Evolutionary conservation across 2,113 vertebrate genomes (phyloP).

Genomic region (Heptranchias perlo): DNA sequence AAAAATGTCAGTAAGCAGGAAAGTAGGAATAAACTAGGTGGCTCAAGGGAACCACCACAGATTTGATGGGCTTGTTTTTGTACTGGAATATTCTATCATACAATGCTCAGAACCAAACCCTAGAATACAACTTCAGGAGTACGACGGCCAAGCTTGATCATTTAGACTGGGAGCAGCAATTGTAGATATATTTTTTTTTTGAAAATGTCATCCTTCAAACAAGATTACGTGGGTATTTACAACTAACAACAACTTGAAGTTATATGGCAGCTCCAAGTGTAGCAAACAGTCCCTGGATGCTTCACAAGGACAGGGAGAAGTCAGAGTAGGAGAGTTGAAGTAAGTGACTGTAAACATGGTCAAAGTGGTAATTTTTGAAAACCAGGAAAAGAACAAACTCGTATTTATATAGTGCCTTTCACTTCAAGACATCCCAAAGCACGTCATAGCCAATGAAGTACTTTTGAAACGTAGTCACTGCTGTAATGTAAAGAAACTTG

Average conservation of each 20-base stretch:
- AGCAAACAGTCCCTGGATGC: background rate
- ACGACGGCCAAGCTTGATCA: background rate
- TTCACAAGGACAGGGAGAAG: background rate
- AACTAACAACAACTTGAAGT: background rate
- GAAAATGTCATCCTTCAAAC: background rate
- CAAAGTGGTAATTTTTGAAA: no score
- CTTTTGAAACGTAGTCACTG: no score
- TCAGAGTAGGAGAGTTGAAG: background rate
- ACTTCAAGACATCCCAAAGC: no score
- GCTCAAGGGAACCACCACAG: background rate
- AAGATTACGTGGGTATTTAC: background rate
- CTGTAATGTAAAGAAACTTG: no score
- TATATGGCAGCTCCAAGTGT: background rate
- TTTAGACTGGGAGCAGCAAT: background rate
- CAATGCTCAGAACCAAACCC: background rate
- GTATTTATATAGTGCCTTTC: no score
- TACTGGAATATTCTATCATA: background rate
- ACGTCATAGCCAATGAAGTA: no score
- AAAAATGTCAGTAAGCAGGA: background rate
- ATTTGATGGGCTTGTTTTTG: background rate
- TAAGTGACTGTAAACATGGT: no score
- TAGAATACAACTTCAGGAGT: background rate
- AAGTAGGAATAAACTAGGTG: background rate
- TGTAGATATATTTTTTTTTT: background rate
- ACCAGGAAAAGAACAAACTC: no score